phyloP scores from a whole-genome alignment of 2,888 invertebrate genomes.

The Ellobium chinense region DNA sequence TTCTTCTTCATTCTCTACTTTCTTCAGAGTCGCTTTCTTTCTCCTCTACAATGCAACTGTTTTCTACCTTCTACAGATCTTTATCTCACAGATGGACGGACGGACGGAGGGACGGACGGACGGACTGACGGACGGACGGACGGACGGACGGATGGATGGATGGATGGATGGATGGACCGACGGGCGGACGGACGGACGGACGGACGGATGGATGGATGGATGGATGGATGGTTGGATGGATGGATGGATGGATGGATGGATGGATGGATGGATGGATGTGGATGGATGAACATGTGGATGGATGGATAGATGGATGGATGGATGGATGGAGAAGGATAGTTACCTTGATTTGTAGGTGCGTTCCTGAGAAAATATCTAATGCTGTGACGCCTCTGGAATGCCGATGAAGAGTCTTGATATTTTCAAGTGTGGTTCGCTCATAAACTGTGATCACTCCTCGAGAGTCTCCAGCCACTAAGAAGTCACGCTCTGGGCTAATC shows the following conservation, averaged over 20 bases:
- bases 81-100: no score
- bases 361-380: not conserved
- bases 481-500: slow-evolving; percentile 19
- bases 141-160: not conserved
- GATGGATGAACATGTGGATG: not conserved
- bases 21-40: no score
- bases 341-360: not conserved
- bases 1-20: no score
- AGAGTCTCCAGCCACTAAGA: slow-evolving; percentile 28
- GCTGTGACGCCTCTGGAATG: slow-evolving; percentile 27
- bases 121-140: not conserved
- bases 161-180: no score
- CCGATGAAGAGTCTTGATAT: not conserved
- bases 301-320: not conserved
- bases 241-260: not conserved
- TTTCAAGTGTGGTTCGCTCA: slow-evolving; percentile 7
- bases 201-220: no score
- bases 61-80: no score
- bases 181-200: no score
- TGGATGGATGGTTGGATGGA: not conserved
- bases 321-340: not conserved
- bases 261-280: not conserved
- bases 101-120: not conserved
- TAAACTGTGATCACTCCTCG: slow-evolving; percentile 26
- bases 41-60: no score